These are phyloP conservation scores for Minunthozetes semirufus DNA, from an alignment of 2,888 invertebrate genomes.

Conservation along the genomic window DNA sequence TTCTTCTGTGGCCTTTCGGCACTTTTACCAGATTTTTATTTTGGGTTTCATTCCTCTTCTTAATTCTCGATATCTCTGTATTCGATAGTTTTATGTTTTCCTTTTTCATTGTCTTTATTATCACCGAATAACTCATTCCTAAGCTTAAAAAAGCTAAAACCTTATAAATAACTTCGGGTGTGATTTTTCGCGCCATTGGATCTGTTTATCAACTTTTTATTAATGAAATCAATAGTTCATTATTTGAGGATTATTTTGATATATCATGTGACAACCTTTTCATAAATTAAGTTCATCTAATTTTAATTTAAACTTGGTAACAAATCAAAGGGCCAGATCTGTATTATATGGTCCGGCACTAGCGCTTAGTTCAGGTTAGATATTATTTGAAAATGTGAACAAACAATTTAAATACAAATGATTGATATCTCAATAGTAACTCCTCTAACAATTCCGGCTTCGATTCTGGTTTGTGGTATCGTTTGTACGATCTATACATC, in stretches of 20 bases:
- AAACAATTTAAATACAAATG: too few species aligned
- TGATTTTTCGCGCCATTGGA: background rate
- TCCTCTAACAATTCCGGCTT: constrained; percentile 74
- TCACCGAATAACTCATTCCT: background rate
- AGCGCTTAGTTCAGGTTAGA: constrained; percentile 52
- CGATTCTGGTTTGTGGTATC: constrained; percentile 60
- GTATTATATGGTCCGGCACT: constrained; percentile 84
- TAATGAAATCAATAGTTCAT: too few species aligned
- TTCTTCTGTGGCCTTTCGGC: background rate
- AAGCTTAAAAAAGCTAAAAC: background rate
- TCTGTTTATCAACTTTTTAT: background rate
- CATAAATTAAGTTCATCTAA: too few species aligned
- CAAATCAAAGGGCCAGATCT: too few species aligned
- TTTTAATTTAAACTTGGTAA: too few species aligned
- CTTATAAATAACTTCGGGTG: background rate
- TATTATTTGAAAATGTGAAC: background rate
- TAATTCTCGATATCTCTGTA: background rate
- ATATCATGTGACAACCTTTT: too few species aligned
- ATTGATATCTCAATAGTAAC: too few species aligned
- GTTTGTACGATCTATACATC: constrained; percentile 79
- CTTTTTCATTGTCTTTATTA: background rate
- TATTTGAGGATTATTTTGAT: too few species aligned
- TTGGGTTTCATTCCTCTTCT: background rate
- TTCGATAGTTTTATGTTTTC: background rate
- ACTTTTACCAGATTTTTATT: background rate